A percentile compares a stretch with the other conserved stretches of the same genome.
These are phyloP conservation scores for Chunga burmeisteri DNA, from an alignment of 2,113 vertebrate species.

Conservation along the genomic window DNA sequence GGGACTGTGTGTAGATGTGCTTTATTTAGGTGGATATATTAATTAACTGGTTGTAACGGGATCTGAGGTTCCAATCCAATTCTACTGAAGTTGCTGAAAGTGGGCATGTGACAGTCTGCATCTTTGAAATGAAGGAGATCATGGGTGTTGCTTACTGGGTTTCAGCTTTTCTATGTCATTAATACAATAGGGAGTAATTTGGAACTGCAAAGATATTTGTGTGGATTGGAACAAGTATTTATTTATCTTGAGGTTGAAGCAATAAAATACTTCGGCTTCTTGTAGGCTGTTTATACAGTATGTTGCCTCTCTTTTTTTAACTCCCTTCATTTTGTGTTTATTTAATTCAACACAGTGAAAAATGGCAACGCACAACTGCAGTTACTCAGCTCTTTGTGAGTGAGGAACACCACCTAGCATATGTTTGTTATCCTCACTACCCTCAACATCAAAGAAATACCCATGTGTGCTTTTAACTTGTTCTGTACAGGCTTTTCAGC, in stretches of 20 bases:
- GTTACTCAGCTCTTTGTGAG: not conserved
- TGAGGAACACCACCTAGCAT: not conserved
- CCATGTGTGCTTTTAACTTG: accelerated
- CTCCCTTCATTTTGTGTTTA: not conserved
- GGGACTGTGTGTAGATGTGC: not conserved
- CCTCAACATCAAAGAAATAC: not conserved
- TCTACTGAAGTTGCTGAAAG: not conserved
- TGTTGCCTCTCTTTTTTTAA: not conserved
- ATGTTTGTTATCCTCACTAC: no score
- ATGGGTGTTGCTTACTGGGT: not conserved
- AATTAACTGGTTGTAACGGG: not conserved
- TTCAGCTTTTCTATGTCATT: not conserved
- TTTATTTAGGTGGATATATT: not conserved
- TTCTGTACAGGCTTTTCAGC: accelerated
- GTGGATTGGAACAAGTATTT: not conserved
- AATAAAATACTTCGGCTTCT: not conserved
- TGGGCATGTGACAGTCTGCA: accelerated
- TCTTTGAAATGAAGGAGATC: not conserved
- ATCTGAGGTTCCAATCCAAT: not conserved
- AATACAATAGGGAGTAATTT: accelerated
- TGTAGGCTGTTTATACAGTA: not conserved
- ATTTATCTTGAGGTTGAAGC: not conserved
- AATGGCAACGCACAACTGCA: not conserved
- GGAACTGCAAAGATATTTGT: not conserved
- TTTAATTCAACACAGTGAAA: accelerated